Conservation (phyloP, 1,140 invertebrate species). For the Drosophila rhopaloa region DNA sequence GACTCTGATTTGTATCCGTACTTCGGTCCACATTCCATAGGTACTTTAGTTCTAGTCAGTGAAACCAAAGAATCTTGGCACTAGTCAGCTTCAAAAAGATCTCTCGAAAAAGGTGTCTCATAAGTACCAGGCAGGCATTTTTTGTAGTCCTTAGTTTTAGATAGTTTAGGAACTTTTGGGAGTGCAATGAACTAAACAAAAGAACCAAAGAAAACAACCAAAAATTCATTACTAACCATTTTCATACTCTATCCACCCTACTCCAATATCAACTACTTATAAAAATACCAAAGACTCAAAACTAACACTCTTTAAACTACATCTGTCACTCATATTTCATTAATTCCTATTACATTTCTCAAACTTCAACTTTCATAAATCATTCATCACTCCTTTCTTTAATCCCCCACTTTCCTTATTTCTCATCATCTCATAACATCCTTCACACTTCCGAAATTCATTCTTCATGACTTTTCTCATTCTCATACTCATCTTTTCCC, state of each 20-base stretch:
- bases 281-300: constrained; percentile 2
- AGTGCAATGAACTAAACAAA: constrained; percentile 34
- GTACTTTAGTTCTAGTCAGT: constrained; percentile 49
- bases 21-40: constrained; percentile 58
- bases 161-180: constrained; percentile 26
- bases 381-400: constrained; percentile 3
- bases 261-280: not conserved
- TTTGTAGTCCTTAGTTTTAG: constrained; percentile 46
- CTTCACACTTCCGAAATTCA: not conserved
- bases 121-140: constrained; percentile 33
- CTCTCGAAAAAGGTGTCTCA: constrained; percentile 43
- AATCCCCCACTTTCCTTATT: not conserved
- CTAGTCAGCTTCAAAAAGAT: constrained; percentile 76
- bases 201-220: not conserved
- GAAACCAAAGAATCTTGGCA: constrained; percentile 33
- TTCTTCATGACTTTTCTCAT: constrained; percentile 31
- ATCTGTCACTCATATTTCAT: not conserved
- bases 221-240: not conserved
- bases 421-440: not conserved
- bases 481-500: constrained; percentile 9
- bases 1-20: constrained; percentile 40
- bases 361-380: not conserved
- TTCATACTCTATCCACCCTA: not conserved
- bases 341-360: no score
- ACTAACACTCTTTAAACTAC: not conserved